Evolutionary conservation across 2,113 vertebrate genomes (phyloP).

Genomic region (Machaerirhynchus nigripectus): DNA sequence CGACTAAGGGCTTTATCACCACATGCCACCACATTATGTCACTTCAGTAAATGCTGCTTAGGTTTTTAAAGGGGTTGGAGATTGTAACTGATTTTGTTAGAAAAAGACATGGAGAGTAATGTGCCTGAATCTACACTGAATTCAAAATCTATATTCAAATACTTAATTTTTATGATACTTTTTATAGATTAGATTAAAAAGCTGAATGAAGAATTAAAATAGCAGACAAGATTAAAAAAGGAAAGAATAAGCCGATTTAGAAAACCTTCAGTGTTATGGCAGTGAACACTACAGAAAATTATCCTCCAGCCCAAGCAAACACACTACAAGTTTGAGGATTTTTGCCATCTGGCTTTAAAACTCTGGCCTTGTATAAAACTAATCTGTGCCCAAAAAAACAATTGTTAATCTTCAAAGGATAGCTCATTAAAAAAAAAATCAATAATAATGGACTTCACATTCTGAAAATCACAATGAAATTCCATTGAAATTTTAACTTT

Average conservation of each 20-base stretch:
- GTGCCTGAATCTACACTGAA: neutral
- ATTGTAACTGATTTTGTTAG: neutral
- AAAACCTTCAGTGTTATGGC: neutral
- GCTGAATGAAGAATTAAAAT: neutral
- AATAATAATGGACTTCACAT: neutral
- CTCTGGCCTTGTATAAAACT: neutral
- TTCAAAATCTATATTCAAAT: neutral
- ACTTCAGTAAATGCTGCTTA: neutral
- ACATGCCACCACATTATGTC: neutral
- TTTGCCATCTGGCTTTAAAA: conserved; percentile 2
- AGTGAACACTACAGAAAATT: neutral
- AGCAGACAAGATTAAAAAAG: neutral
- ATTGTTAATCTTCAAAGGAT: neutral
- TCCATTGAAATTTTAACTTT: neutral
- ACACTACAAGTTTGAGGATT: neutral
- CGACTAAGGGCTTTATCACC: neutral
- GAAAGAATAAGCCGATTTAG: neutral
- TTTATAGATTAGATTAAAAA: neutral
- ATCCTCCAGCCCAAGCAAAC: neutral
- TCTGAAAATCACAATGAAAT: neutral
- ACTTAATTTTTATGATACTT: neutral
- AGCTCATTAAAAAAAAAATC: neutral
- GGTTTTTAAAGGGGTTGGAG: neutral
- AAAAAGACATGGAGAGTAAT: neutral
- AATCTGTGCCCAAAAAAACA: neutral